Evolutionary conservation across 2,888 invertebrate genomes (phyloP), one percentile per base, ranked within the genome.

Genomic region (Andrena bicolor): DNA sequence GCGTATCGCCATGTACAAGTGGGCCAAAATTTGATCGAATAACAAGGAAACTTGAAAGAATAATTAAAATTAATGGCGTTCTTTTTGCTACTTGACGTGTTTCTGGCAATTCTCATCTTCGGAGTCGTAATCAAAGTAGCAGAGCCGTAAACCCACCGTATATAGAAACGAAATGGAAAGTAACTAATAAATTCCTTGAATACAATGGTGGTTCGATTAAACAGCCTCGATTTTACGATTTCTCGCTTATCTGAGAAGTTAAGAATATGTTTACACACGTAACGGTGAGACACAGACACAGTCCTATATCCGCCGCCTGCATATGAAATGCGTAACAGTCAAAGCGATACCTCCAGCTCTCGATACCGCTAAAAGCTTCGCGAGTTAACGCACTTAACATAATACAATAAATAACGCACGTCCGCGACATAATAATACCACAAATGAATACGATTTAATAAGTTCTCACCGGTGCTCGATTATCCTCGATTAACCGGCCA

Each of bases 221-320:
- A 65, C 35, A 10, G 16, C 16, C 10, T 56, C 10, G 23, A 49
- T 58, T 76, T 79, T 76, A 79, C 49, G 69, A 58, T 61, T 60
- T 35, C 35, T 49, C 35, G 41, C 28, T 65, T 41, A 53, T 13
- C 32, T 53, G 28, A 64, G 64, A 61, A 8, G 20, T 20, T 53
- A 53, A 20, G 20, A 53, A 53, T 53, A 53, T 20, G 53, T 56
- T 23, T 56, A 2, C 51, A n/a, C 28, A 10, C 41, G n/a, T 32
- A 48, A 71, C 23, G 41, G 53, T 35, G 63, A 70, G 41, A 69
- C 26, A n/a, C 6, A n/a, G 4, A 23, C 20, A 13, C 16, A 4
- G 10, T 20, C 2, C 13, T 10, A 23, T 5, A 23, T 28, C 6
- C n/a, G n/a, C 41, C 28, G 8, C 4, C 23, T 13, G 10, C 20